Conservation (phyloP, 2,113 vertebrate genomes). For the Asarcornis scutulata region DNA sequence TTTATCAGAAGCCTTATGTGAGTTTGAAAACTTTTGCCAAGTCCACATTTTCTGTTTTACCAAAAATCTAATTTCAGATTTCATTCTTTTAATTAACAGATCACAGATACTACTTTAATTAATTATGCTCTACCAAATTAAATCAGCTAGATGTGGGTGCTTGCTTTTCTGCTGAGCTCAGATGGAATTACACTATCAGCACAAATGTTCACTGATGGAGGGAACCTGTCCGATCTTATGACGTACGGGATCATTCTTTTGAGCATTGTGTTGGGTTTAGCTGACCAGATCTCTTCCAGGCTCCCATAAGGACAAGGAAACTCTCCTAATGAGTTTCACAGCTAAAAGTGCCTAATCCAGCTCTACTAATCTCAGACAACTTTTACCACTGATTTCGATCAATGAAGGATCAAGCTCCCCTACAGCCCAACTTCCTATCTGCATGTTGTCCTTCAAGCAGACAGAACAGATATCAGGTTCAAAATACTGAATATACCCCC, state of each 20-base stretch:
- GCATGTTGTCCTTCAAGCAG: background rate
- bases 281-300: background rate
- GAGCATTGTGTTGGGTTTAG: background rate
- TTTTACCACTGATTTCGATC: background rate
- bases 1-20: conserved; percentile 66
- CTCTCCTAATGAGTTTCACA: background rate
- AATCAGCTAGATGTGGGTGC: conserved; percentile 39
- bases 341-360: background rate
- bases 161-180: conserved; percentile 57
- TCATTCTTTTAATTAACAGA: conserved; percentile 75
- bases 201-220: conserved; percentile 19
- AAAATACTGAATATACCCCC: background rate
- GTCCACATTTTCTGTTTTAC: conserved; percentile 56
- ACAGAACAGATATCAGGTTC: background rate
- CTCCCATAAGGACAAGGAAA: background rate
- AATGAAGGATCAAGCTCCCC: background rate
- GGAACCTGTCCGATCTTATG: background rate
- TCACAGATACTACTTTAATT: conserved; percentile 73
- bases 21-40: conserved; percentile 71
- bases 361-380: background rate
- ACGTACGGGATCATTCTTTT: background rate
- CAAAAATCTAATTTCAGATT: conserved; percentile 68
- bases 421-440: background rate
- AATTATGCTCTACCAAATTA: conserved; percentile 68
- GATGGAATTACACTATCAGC: conserved; percentile 33